Evolutionary conservation across 37 sponge, comb jelly and placozoan species (phyloP), one percentile per base, ranked within the genome.

Genomic region (Spongilla lacustris): DNA sequence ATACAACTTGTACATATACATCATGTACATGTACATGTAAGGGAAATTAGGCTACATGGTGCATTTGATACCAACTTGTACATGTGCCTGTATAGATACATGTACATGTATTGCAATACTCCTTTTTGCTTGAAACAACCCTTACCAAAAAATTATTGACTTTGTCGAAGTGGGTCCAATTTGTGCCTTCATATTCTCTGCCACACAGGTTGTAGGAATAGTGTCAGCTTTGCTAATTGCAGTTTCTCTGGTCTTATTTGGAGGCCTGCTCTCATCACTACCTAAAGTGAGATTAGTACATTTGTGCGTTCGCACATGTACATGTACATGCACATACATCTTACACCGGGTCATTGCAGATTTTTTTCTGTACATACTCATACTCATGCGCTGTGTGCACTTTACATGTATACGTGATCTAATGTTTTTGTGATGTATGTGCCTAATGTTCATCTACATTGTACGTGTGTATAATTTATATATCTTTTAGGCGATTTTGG

Each of bases 401-500:
- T 30, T n/a, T n/a, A n/a, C n/a, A n/a, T n/a, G n/a, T n/a, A n/a
- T n/a, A n/a, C n/a, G n/a, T n/a, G n/a, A n/a, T n/a, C n/a, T n/a
- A n/a, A n/a, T n/a, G n/a, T n/a, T n/a, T n/a, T n/a, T n/a, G n/a
- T n/a, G n/a, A n/a, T n/a, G n/a, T n/a, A n/a, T n/a, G n/a, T n/a
- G n/a, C n/a, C n/a, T n/a, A n/a, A n/a, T n/a, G n/a, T n/a, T n/a
- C n/a, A n/a, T n/a, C n/a, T n/a, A n/a, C n/a, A n/a, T n/a, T n/a
- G n/a, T n/a, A n/a, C n/a, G n/a, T n/a, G n/a, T n/a, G n/a, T n/a
- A n/a, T n/a, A n/a, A n/a, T n/a, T n/a, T n/a, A n/a, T n/a, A n/a
- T n/a, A n/a, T n/a, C n/a, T n/a, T n/a, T 0, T 50, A 92, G 84
- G 77, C 94, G 32, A 83, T 94, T 14, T 78, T 94, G 29, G 83